Evolutionary conservation across 2,113 vertebrate species (phyloP).

Genomic region (Fulmarus glacialis): DNA sequence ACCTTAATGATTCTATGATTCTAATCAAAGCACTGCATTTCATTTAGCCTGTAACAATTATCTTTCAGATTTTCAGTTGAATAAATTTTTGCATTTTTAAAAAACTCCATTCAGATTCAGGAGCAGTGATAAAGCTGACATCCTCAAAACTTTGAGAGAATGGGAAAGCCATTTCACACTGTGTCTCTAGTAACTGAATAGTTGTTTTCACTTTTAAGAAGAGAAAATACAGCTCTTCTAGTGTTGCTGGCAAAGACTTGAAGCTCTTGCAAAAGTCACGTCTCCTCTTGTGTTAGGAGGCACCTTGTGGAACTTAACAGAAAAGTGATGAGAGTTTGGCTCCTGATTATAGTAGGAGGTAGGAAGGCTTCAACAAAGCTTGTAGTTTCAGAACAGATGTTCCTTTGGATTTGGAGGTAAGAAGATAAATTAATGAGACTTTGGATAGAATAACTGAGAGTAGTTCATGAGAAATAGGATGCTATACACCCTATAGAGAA

Average conservation of each 20-base stretch:
- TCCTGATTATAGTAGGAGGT: background rate
- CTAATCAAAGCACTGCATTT: background rate
- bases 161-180: background rate
- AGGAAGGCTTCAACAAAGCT: background rate
- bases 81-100: background rate
- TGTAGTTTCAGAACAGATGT: background rate
- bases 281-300: background rate
- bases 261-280: background rate
- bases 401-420: background rate
- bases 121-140: background rate
- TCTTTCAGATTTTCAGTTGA: background rate
- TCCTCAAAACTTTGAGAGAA: background rate
- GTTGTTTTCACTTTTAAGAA: background rate
- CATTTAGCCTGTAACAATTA: background rate
- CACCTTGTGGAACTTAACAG: background rate
- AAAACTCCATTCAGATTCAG: background rate
- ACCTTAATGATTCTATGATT: background rate
- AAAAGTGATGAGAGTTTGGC: background rate
- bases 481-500: background rate
- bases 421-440: constrained; percentile 15
- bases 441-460: background rate
- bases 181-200: background rate
- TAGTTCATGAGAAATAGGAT: background rate
- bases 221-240: background rate
- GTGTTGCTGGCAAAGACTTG: background rate